Percentiles rank a stretch among this genome's conserved stretches.
phyloP scores from a whole-genome alignment of 2,888 invertebrate genomes.

The Dyspetes luteomarginatus region DNA sequence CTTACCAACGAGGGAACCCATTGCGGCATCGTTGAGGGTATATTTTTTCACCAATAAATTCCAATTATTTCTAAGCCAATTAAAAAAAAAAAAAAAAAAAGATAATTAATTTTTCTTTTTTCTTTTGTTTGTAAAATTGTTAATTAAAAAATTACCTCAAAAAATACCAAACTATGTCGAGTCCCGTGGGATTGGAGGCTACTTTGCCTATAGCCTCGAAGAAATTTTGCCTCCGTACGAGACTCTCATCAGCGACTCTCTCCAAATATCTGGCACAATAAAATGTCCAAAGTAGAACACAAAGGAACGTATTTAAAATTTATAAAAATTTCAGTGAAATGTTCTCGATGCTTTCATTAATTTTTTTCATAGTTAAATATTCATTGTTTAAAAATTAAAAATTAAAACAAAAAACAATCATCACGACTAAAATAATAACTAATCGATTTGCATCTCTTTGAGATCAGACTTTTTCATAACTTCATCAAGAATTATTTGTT shows the following conservation, averaged over 20 bases:
- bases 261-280: conserved; percentile 64
- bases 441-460: too few relatives aligned
- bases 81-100: not conserved
- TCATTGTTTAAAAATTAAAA: too few relatives aligned
- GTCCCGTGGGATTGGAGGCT: conserved; percentile 67
- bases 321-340: not conserved
- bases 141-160: conserved; percentile 60
- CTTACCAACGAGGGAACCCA: conserved; percentile 60
- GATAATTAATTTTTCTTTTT: not conserved
- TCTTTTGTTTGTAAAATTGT: too few relatives aligned
- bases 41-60: conserved; percentile 56
- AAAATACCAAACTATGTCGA: conserved; percentile 69
- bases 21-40: conserved; percentile 60
- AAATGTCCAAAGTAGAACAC: too few relatives aligned
- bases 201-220: conserved; percentile 66
- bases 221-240: conserved; percentile 70
- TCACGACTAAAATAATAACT: too few relatives aligned
- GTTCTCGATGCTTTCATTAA: too few relatives aligned
- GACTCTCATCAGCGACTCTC: conserved; percentile 63
- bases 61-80: conserved; percentile 54
- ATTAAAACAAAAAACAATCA: too few relatives aligned
- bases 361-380: too few relatives aligned
- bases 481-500: too few relatives aligned
- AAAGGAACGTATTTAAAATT: too few relatives aligned
- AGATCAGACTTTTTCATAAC: too few relatives aligned